A percentile compares a stretch with the other conserved stretches of the same genome.
Conservation (phyloP, 2,888 invertebrate species). For the Slavum lentiscoides region DNA sequence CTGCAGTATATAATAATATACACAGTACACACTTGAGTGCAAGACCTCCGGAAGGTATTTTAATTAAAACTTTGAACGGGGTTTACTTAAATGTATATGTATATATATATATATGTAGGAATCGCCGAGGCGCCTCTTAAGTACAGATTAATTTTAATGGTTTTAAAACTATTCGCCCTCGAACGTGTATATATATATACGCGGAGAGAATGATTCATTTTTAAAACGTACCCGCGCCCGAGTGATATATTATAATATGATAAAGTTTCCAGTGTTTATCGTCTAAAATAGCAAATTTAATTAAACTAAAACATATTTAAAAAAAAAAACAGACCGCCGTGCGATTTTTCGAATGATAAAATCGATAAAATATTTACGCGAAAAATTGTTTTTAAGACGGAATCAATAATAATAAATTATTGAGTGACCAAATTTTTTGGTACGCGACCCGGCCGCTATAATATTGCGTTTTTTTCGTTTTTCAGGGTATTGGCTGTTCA, state of each 20-base stretch:
- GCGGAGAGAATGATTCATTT: not conserved
- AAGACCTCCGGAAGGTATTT: not conserved
- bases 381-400: too few relatives aligned
- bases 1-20: too few relatives aligned
- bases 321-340: too few relatives aligned
- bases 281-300: too few relatives aligned
- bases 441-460: too few relatives aligned
- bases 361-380: too few relatives aligned
- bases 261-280: too few relatives aligned
- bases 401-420: too few relatives aligned
- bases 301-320: too few relatives aligned
- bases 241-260: too few relatives aligned
- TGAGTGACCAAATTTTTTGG: too few relatives aligned
- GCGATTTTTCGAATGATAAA: too few relatives aligned
- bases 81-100: not conserved
- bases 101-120: not conserved
- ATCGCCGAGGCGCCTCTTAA: not conserved
- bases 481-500: constrained; percentile 77
- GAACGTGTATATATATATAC: not conserved
- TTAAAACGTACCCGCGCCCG: not conserved
- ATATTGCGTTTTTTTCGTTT: constrained; percentile 38
- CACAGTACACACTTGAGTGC: not conserved
- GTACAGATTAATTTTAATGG: not conserved
- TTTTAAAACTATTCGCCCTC: not conserved
- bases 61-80: constrained; percentile 25